Evolutionary conservation across 1,140 invertebrate species (phyloP), one percentile per base, ranked within the genome.

Genomic region (Drosophila chauvacae): DNA sequence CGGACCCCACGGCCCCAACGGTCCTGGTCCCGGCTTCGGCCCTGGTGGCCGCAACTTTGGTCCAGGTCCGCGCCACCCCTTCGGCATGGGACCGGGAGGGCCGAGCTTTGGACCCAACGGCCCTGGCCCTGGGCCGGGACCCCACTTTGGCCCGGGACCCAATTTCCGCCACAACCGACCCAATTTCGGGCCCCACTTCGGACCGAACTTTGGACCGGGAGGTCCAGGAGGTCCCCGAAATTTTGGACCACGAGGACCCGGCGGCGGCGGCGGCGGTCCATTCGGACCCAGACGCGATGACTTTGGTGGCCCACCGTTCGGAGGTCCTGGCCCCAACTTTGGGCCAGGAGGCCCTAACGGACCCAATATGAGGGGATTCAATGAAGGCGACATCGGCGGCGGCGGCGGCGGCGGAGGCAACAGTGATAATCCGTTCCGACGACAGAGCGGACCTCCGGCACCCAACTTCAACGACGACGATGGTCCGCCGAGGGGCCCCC

Each of bases 391-490:
- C n/a, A n/a, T n/a, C n/a, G n/a, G n/a, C 48, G 55, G 44, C 57
- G 28, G 50, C 2, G 23, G 62, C 1, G 33, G 28, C 13, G 23
- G 62, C 11, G 33, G 28, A 9, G 23, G 62, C 13, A 80, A 65
- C 45, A 78, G 70, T 28, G 77, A 50, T 59, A 88, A 88, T 72
- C 84, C 84, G 6, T 88, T 88, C 45, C 62, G 80, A 39, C 80
- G 84, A 9, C 81, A 77, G 3, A 51, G 66, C 30, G 84, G 71
- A 37, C 51, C 61, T 2, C 57, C 65, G 9, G 28, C 45, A 1
- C 77, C 84, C n/a, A 58, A 33, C 9, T 88, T 90, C 14, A 68
- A 69, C 55, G 77, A 84, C 37, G 70, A 72, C 23, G 68, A 60
- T 3, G 58, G 53, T 10, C 58, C 57, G 10, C 33, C 23, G 7